phyloP scores from a whole-genome alignment of 2,113 vertebrate species.

The Chascanopsetta lugubris region DNA sequence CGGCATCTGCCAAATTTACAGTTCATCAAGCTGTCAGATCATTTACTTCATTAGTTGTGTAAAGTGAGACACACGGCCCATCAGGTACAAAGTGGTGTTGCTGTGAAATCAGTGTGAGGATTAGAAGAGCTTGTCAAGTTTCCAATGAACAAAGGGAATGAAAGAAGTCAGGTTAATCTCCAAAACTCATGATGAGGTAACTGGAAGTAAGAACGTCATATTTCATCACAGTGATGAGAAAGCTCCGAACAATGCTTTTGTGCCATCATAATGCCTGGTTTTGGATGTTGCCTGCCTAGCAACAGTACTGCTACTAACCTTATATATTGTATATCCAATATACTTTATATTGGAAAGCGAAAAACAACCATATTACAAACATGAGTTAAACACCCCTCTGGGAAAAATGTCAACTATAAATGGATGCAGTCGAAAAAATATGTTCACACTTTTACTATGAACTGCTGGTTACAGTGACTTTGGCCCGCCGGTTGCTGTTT shows the following conservation, averaged over 20 bases:
- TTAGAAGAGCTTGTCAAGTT: conserved; percentile 12
- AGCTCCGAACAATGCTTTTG: too few species aligned
- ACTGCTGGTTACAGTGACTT: conserved; percentile 2
- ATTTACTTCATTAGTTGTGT: conserved; percentile 10
- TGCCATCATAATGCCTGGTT: too few species aligned
- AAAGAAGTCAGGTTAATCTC: background rate
- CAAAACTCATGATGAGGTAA: background rate
- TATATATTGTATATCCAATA: too few species aligned
- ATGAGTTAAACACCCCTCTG: background rate
- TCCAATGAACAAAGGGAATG: background rate
- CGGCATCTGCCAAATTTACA: conserved; percentile 42
- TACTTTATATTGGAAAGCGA: background rate
- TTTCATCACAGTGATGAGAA: too few species aligned
- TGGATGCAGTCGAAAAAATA: background rate
- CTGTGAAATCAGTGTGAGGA: conserved; percentile 14
- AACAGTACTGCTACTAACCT: too few species aligned
- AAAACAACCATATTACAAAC: background rate
- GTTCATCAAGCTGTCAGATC: conserved; percentile 48
- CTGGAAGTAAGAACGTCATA: background rate
- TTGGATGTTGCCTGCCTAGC: too few species aligned
- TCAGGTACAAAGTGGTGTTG: conserved; percentile 3
- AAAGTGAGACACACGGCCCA: conserved; percentile 28
- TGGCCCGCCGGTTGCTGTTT: conserved; percentile 12
- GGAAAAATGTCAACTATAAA: background rate
- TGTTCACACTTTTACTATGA: conserved; percentile 10